A percentile compares a stretch with the other conserved stretches of the same genome.
Evolutionary conservation across 2,888 invertebrate species (phyloP).

Genomic region (Melieria crassipennis): DNA sequence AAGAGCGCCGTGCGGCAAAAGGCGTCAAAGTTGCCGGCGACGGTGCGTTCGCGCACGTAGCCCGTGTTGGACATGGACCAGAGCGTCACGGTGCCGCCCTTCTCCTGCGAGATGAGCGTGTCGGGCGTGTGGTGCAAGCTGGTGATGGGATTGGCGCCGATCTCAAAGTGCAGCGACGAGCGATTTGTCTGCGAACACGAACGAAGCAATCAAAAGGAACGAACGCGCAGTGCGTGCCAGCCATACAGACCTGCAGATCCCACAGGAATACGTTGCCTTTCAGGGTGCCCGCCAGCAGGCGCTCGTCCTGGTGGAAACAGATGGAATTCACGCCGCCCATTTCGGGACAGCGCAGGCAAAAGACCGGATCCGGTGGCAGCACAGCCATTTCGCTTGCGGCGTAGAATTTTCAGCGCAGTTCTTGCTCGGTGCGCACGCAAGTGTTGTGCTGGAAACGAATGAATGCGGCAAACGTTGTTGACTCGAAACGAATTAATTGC

Average conservation of each 20-base stretch:
- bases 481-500: no score
- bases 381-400: conserved; percentile 70
- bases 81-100: conserved; percentile 75
- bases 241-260: conserved; percentile 77
- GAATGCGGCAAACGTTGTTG: no score
- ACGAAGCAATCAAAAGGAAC: background rate
- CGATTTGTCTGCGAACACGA: conserved; percentile 74
- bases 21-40: conserved; percentile 73
- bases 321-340: conserved; percentile 79
- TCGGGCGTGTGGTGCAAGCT: conserved; percentile 68
- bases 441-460: no score
- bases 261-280: conserved; percentile 80
- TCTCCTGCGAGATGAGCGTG: conserved; percentile 78
- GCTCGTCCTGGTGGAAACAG: conserved; percentile 75
- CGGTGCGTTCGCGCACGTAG: conserved; percentile 70
- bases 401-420: no score
- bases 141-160: conserved; percentile 70
- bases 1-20: conserved; percentile 74
- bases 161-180: conserved; percentile 73
- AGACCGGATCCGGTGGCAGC: conserved; percentile 79
- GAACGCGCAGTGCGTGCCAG: background rate
- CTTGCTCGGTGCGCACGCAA: no score
- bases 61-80: conserved; percentile 73
- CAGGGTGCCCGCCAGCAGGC: conserved; percentile 78
- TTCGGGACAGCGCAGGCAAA: conserved; percentile 74